Evolutionary conservation across 2,888 invertebrate species (phyloP).

Genomic region (Scaptomyza parva): DNA sequence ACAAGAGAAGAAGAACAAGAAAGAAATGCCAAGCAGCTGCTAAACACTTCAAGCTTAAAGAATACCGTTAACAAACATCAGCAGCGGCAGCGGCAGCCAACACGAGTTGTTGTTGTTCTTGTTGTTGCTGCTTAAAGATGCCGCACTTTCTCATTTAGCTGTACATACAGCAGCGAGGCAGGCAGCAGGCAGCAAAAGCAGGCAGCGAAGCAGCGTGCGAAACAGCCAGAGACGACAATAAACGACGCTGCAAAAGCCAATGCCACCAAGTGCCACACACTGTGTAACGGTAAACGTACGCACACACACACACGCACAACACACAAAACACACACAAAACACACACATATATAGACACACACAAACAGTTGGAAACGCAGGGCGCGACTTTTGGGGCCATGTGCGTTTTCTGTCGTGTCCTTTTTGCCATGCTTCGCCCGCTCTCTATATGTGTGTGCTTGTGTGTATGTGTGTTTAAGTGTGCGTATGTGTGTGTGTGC

Average conservation of each 20-base stretch:
- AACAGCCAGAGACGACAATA: conserved; percentile 71
- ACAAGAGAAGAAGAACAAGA: too few relatives aligned
- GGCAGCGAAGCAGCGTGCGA: conserved; percentile 67
- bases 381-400: conserved; percentile 59
- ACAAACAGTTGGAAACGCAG: conserved; percentile 4
- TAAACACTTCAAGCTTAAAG: conserved; percentile 43
- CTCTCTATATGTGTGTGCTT: too few relatives aligned
- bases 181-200: too few relatives aligned
- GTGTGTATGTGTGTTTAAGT: not conserved
- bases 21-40: conserved; percentile 39
- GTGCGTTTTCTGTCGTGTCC: conserved; percentile 62
- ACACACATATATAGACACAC: not conserved
- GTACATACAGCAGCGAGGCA: conserved; percentile 63
- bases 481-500: conserved; percentile 24
- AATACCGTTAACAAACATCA: conserved; percentile 29
- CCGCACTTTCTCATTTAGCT: conserved; percentile 38
- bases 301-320: conserved; percentile 32
- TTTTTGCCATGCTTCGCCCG: conserved; percentile 38
- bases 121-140: conserved; percentile 52
- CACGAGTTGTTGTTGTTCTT: not conserved
- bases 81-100: not conserved
- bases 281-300: conserved; percentile 55
- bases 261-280: conserved; percentile 22
- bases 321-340: not conserved
- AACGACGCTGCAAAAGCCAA: conserved; percentile 57